Conservation (phyloP, 2,888 invertebrate species). For the Dasypogon diadema region DNA sequence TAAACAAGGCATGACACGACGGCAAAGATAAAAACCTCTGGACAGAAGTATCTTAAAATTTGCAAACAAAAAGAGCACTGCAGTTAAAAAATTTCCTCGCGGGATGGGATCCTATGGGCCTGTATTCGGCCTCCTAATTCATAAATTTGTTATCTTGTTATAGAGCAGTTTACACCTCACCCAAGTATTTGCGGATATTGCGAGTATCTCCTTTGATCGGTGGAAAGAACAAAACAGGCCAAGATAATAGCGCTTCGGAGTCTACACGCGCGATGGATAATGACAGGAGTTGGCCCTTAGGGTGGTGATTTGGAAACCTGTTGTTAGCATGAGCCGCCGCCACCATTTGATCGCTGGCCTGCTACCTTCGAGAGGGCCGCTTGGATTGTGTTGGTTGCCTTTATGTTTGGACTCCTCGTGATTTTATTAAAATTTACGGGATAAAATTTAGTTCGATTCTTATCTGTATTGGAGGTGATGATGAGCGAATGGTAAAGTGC, state of each 20-base stretch:
- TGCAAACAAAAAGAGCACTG: conserved; percentile 9
- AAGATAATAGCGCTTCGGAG: conserved; percentile 37
- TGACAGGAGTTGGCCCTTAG: conserved; percentile 49
- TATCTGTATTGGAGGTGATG: conserved; percentile 36
- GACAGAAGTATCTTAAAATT: conserved; percentile 32
- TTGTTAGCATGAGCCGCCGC: conserved; percentile 47
- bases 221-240: conserved; percentile 19
- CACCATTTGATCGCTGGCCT: conserved; percentile 32
- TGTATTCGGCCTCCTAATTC: conserved; percentile 42
- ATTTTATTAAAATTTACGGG: conserved; percentile 36
- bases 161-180: conserved; percentile 49
- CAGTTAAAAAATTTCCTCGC: conserved; percentile 15
- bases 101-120: conserved; percentile 25
- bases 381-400: conserved; percentile 7
- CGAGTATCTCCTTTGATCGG: conserved; percentile 28
- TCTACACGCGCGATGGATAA: conserved; percentile 51
- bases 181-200: conserved; percentile 43
- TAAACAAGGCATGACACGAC: conserved; percentile 47
- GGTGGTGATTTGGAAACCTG: conserved; percentile 48
- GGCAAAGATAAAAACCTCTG: conserved; percentile 42
- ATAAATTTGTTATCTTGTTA: conserved; percentile 51
- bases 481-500: conserved; percentile 31
- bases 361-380: conserved; percentile 26
- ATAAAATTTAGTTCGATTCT: conserved; percentile 29
- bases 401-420: conserved; percentile 5